Percentiles rank a stretch among this genome's conserved stretches.
Evolutionary conservation across 2,797 vertebrate genomes (phyloP).

Genomic region (Coregonus ussuriensis): DNA sequence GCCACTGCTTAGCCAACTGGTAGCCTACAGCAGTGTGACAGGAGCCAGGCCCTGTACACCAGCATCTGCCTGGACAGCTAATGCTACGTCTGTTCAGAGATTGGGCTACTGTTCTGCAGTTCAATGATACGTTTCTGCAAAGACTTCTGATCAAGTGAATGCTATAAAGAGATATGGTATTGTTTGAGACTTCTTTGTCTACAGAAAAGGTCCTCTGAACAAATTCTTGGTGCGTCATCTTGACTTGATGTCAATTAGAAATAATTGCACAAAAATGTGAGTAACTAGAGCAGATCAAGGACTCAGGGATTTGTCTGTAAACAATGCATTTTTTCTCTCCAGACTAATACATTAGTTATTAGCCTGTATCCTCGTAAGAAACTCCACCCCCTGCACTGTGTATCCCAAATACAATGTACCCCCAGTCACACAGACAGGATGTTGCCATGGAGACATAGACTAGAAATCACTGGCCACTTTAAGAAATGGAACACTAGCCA

Average conservation of each 20-base stretch:
- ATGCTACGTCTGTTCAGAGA: neutral
- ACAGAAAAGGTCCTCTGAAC: neutral
- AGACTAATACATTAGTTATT: neutral
- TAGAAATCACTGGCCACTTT: no score
- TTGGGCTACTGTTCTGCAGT: neutral
- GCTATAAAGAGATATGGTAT: neutral
- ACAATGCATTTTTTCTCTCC: neutral
- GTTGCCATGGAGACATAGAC: neutral
- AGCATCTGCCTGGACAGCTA: neutral
- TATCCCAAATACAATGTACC: neutral
- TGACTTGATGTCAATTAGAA: neutral
- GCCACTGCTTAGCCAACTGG: slow-evolving; percentile 21
- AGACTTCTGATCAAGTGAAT: neutral
- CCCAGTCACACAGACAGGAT: neutral
- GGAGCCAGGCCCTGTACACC: neutral
- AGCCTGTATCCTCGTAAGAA: neutral
- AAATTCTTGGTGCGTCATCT: neutral
- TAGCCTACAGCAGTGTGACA: neutral
- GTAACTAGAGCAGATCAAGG: neutral
- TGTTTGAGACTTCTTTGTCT: neutral
- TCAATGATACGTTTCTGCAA: neutral
- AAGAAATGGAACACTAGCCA: no score
- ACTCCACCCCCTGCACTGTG: neutral
- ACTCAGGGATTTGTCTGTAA: neutral
- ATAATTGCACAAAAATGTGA: neutral